Conservation (phyloP, 2,113 vertebrate species). For the Pleuronectes platessa region DNA sequence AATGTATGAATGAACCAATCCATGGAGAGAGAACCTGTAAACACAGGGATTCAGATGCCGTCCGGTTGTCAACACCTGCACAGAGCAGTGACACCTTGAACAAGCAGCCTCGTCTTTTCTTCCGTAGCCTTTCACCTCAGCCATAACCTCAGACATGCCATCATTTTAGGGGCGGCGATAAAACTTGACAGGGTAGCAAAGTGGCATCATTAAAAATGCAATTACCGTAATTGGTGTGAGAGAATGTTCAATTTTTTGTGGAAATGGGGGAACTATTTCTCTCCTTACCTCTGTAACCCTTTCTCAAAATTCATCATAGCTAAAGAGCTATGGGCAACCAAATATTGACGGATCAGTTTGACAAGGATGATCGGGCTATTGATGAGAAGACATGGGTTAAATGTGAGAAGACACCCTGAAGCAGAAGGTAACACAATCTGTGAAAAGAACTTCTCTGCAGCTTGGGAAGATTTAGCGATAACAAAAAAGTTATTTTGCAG, state of each 20-base stretch:
- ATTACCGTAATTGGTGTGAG: conserved; percentile 53
- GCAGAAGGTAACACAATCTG: conserved; percentile 15
- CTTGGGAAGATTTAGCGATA: neutral
- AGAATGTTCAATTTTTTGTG: conserved; percentile 22
- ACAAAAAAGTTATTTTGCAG: neutral
- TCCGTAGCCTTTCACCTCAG: conserved; percentile 20
- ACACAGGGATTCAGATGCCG: neutral
- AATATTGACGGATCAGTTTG: conserved; percentile 57
- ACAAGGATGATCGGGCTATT: conserved; percentile 40
- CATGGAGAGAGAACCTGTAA: too few species aligned
- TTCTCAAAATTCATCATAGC: conserved; percentile 25
- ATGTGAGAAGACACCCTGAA: neutral
- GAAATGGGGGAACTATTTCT: conserved; percentile 24
- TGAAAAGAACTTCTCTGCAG: neutral
- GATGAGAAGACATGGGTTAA: conserved; percentile 27
- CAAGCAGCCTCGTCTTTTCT: neutral
- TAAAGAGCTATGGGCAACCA: conserved; percentile 29
- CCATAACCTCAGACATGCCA: conserved; percentile 2
- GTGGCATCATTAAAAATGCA: conserved; percentile 40
- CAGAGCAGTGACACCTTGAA: neutral
- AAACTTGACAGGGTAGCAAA: conserved; percentile 47
- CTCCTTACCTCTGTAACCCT: conserved; percentile 32
- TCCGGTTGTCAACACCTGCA: neutral
- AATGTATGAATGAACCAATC: neutral
- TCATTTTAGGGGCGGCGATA: conserved; percentile 32